Evolutionary conservation across 1,140 invertebrate genomes (phyloP).

Genomic region (Oscheius sp.): DNA sequence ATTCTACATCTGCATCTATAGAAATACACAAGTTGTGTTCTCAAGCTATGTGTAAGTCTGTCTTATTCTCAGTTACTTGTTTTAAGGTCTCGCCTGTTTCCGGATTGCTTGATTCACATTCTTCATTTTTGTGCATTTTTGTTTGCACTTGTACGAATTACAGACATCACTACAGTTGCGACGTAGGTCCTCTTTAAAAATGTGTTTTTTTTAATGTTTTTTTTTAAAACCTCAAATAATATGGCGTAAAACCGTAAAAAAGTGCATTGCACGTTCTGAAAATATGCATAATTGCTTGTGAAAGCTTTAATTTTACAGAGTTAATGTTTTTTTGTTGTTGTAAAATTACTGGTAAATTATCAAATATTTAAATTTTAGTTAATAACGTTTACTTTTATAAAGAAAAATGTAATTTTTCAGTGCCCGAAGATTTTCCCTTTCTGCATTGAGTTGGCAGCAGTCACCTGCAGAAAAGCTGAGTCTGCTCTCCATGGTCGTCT

Average conservation of each 20-base stretch:
- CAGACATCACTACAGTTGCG: neutral
- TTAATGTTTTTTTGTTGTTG: too few relatives aligned
- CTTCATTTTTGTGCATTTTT: neutral
- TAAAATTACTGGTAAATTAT: too few relatives aligned
- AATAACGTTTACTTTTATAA: too few relatives aligned
- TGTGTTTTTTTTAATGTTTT: too few relatives aligned
- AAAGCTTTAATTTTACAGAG: too few relatives aligned
- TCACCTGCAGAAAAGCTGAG: neutral
- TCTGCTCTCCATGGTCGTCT: neutral
- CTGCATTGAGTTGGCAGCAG: neutral
- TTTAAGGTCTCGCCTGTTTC: neutral
- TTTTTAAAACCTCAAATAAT: too few relatives aligned
- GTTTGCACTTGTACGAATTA: neutral
- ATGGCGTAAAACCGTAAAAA: too few relatives aligned
- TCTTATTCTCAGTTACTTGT: neutral
- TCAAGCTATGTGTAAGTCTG: neutral
- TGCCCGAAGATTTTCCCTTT: neutral
- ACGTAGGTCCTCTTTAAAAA: too few relatives aligned
- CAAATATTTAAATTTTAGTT: too few relatives aligned
- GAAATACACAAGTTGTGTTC: neutral
- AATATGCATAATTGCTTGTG: too few relatives aligned
- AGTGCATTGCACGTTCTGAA: too few relatives aligned
- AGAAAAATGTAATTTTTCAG: neutral
- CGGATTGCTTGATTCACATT: neutral
- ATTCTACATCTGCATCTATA: slow-evolving; percentile 4